phyloP scores from a whole-genome alignment of 2,113 vertebrate species.

The Entosphenus tridentatus region DNA sequence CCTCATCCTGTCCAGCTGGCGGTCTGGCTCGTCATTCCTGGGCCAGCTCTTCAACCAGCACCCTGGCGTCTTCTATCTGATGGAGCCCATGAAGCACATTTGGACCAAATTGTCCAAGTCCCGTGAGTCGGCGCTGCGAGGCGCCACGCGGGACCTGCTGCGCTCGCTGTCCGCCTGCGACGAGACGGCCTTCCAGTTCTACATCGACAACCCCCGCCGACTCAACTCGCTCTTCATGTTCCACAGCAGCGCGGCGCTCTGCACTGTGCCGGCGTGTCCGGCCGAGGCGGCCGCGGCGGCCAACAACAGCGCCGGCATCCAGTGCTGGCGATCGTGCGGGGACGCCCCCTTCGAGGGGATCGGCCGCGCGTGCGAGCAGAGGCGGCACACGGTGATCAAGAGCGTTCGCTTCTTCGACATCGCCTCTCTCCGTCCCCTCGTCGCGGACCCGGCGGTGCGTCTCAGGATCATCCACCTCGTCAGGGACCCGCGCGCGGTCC shows the following conservation, averaged over 20 bases:
- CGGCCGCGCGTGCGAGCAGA: slow-evolving; percentile 6
- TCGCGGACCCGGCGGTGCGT: slow-evolving; percentile 5
- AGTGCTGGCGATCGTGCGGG: neutral
- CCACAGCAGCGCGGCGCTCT: neutral
- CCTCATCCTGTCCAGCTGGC: slow-evolving; percentile 19
- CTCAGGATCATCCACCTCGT: slow-evolving; percentile 9
- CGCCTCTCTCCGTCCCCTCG: neutral
- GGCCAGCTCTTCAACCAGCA: slow-evolving; percentile 22
- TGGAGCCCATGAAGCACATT: slow-evolving; percentile 19
- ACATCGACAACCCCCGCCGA: neutral
- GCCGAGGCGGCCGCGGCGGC: neutral
- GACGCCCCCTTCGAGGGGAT: neutral
- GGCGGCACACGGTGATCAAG: slow-evolving; percentile 9
- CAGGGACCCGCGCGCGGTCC: slow-evolving; percentile 7
- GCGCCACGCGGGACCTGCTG: neutral
- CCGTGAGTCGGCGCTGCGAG: neutral
- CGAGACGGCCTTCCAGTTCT: neutral
- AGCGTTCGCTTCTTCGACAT: neutral
- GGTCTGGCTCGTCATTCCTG: slow-evolving; percentile 19
- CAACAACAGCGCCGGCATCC: neutral
- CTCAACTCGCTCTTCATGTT: neutral
- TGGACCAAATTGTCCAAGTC: slow-evolving; percentile 8
- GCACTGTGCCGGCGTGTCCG: neutral
- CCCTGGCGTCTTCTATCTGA: slow-evolving; percentile 21
- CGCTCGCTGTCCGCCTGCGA: slow-evolving; percentile 8